Evolutionary conservation across 30 jellyfish, hydroid and myxozoan genomes (phyloP), one percentile per base, ranked within the genome.

Genomic region (Pseudorhiza aurosa): DNA sequence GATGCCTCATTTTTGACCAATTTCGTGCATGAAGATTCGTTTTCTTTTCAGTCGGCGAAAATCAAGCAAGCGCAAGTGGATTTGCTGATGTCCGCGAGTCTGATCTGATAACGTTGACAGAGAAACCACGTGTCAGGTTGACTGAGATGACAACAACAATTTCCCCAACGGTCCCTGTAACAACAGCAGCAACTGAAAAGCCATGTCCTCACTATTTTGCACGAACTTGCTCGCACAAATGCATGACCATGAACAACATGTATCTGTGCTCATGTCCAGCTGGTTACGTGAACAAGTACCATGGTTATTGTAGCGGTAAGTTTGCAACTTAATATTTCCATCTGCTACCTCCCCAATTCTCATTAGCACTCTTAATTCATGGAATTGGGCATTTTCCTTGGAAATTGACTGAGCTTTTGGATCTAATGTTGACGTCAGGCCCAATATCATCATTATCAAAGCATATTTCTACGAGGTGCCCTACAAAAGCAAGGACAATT

Each of bases 291-390:
- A 89, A 65, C 76, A 17, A 21, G 24, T 73, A 56, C 35, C 47
- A 49, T 59, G 97, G 97, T 9, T 47, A 65, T 18, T 89, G 97
- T 32, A 44, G 90, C 30, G 97, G 97, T 89, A 69, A 43, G 76
- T 65, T 18, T 2, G 0, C 8, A n/a, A n/a, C n/a, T n/a, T n/a
- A n/a, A n/a, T n/a, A n/a, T n/a, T n/a, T n/a, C n/a, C n/a, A n/a
- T n/a, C n/a, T n/a, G n/a, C n/a, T n/a, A n/a, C n/a, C n/a, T n/a
- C n/a, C n/a, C n/a, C n/a, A n/a, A n/a, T n/a, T n/a, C n/a, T n/a
- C n/a, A n/a, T n/a, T n/a, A n/a, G n/a, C n/a, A n/a, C n/a, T n/a
- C n/a, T n/a, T n/a, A n/a, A n/a, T n/a, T n/a, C n/a, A n/a, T n/a
- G n/a, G n/a, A n/a, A n/a, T n/a, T n/a, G n/a, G n/a, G n/a, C n/a